Conservation (phyloP, 2,113 vertebrate genomes). For the Fulica atra region DNA sequence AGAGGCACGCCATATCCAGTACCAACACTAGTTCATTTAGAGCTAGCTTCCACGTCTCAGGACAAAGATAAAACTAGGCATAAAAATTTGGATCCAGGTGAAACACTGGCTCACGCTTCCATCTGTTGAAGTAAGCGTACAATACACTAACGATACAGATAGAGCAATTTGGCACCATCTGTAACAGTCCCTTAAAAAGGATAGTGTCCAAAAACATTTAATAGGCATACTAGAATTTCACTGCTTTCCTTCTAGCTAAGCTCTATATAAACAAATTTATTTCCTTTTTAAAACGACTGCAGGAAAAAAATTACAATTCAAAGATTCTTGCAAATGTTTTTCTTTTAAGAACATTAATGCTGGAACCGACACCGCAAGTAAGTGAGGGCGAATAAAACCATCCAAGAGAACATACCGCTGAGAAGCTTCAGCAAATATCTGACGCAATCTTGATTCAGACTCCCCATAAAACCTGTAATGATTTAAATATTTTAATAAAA, state of each 20-base stretch:
- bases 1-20: not conserved
- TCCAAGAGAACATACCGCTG: constrained; percentile 76
- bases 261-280: not conserved
- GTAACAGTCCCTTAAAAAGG: not conserved
- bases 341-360: not conserved
- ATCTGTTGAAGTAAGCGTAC: not conserved
- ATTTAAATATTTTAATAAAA: constrained; percentile 17
- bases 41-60: not conserved
- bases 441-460: constrained; percentile 88
- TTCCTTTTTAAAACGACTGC: not conserved
- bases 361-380: not conserved
- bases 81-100: not conserved
- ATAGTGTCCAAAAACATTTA: not conserved
- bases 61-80: not conserved
- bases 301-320: not conserved
- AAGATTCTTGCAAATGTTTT: not conserved
- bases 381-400: not conserved
- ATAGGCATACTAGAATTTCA: constrained; percentile 2
- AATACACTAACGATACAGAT: not conserved
- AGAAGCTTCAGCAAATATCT: constrained; percentile 92
- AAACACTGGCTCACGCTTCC: not conserved
- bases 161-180: fast-evolving
- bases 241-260: constrained; percentile 14
- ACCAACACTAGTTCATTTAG: not conserved
- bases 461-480: constrained; percentile 92